These are phyloP conservation scores for Microtus richardsoni DNA, from an alignment of 2,113 vertebrate species.

Conservation along the genomic window DNA sequence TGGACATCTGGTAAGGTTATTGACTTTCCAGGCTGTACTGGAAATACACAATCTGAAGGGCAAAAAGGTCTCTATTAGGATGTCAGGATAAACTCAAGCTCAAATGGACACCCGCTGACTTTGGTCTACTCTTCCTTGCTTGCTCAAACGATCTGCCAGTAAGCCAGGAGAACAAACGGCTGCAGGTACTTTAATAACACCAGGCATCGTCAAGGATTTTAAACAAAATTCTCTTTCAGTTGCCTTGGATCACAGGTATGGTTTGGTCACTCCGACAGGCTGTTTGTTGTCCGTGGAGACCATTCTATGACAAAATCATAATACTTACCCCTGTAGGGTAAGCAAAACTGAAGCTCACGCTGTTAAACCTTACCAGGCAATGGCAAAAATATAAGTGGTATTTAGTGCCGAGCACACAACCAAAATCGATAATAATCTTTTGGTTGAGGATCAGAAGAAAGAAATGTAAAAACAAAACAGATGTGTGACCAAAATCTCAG, in stretches of 20 bases:
- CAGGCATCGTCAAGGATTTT: background rate
- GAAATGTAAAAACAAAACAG: slow-evolving; percentile 54
- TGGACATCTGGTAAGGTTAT: background rate
- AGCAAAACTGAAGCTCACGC: background rate
- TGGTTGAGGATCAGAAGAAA: slow-evolving; percentile 7
- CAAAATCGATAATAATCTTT: background rate
- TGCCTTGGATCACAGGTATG: background rate
- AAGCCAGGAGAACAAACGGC: background rate
- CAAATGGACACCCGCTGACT: background rate
- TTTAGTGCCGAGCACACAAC: slow-evolving; percentile 4
- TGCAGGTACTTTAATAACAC: background rate
- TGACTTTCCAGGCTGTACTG: background rate
- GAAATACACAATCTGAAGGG: background rate
- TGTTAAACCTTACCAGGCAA: slow-evolving; percentile 23
- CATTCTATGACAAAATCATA: slow-evolving; percentile 3
- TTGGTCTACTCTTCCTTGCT: background rate
- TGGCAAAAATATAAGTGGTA: background rate
- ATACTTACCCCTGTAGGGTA: background rate
- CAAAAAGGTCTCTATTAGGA: background rate
- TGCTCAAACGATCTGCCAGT: background rate
- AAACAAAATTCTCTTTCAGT: background rate
- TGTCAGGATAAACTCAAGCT: background rate
- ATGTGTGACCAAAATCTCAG: background rate
- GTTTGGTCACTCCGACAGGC: background rate
- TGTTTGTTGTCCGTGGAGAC: background rate